phyloP scores from a whole-genome alignment of 2,797 vertebrate species.

The Ptychadena robeensis region DNA sequence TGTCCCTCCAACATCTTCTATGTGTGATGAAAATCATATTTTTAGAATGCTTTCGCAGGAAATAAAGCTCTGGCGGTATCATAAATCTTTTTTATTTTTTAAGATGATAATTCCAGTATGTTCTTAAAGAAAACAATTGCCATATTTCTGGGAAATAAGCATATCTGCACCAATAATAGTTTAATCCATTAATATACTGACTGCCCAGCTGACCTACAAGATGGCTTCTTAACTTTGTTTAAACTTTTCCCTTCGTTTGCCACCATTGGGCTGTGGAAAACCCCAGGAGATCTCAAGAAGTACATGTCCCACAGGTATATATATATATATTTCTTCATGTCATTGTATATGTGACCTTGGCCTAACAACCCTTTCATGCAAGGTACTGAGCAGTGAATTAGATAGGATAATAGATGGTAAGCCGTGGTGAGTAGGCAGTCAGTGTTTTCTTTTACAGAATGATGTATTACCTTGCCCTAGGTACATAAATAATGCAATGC shows the following conservation, averaged over 20 bases:
- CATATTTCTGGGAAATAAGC: constrained; percentile 45
- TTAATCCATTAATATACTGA: constrained; percentile 8
- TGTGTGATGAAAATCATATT: constrained; percentile 69
- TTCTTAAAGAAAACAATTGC: constrained; percentile 38
- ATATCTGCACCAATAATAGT: constrained; percentile 31
- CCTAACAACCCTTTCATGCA: constrained; percentile 25
- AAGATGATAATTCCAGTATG: constrained; percentile 58
- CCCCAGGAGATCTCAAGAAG: not conserved
- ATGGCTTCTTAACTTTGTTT: constrained; percentile 34
- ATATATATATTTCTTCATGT: constrained; percentile 9
- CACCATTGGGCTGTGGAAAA: constrained; percentile 9
- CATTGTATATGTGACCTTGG: constrained; percentile 46
- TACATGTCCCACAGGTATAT: not conserved
- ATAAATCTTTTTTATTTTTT: constrained; percentile 70
- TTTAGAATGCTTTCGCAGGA: constrained; percentile 66
- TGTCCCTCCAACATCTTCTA: constrained; percentile 62
- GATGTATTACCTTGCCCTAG: constrained; percentile 38
- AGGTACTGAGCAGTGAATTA: constrained; percentile 51
- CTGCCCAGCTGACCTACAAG: constrained; percentile 24
- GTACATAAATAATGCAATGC: constrained; percentile 37
- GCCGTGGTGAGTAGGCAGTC: constrained; percentile 31
- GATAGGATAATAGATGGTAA: constrained; percentile 47
- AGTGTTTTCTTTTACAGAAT: constrained; percentile 42
- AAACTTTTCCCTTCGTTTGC: constrained; percentile 32
- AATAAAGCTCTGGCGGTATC: constrained; percentile 62